Conservation (phyloP, 2,113 vertebrate genomes). For the Gavialis gangeticus region DNA sequence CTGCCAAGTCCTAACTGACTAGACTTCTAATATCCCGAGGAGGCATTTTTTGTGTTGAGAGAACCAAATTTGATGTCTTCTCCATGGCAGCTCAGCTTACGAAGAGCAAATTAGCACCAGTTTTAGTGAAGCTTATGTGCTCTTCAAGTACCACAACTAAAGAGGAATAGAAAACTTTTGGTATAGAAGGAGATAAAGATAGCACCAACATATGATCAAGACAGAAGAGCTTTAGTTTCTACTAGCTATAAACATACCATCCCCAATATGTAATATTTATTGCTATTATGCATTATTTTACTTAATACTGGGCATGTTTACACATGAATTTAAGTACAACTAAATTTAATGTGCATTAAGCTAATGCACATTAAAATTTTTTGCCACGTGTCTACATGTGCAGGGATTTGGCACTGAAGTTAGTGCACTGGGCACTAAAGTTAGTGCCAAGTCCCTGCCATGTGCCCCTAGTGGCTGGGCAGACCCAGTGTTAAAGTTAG, state of each 20-base stretch:
- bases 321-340: no score
- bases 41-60: neutral
- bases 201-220: neutral
- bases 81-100: neutral
- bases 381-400: no score
- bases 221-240: neutral
- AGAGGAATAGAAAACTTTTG: neutral
- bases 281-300: neutral
- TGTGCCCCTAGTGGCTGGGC: no score
- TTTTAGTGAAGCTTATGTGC: neutral
- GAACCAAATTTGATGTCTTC: neutral
- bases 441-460: no score
- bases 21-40: neutral
- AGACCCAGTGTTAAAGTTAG: no score
- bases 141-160: neutral
- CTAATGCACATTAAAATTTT: no score
- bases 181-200: neutral
- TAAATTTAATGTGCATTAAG: no score
- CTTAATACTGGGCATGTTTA: neutral
- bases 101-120: neutral
- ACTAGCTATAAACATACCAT: neutral
- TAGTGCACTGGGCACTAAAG: no score
- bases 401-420: no score
- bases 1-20: neutral
- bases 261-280: neutral